Evolutionary conservation across 2,888 invertebrate genomes (phyloP).

Genomic region (Pogonocherus hispidulus): DNA sequence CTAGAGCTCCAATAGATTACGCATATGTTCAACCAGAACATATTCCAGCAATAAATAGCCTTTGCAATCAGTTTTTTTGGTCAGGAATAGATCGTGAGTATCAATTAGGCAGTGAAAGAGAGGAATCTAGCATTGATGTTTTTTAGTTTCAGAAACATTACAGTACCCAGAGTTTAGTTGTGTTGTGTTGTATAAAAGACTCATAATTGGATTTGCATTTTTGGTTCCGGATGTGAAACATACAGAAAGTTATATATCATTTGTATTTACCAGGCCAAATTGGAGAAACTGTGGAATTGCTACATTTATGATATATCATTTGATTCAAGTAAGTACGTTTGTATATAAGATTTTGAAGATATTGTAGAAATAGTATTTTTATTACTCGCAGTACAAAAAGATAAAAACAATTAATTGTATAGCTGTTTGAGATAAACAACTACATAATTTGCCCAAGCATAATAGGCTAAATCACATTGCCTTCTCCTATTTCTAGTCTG

Average conservation of each 20-base stretch:
- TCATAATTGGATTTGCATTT: slow-evolving; percentile 92
- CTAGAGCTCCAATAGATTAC: slow-evolving; percentile 81
- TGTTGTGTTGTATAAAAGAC: slow-evolving; percentile 84
- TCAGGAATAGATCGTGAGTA: slow-evolving; percentile 89
- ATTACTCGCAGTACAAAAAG: too few species aligned
- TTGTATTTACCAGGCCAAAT: slow-evolving; percentile 88
- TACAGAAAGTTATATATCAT: slow-evolving; percentile 91
- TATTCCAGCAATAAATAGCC: slow-evolving; percentile 87
- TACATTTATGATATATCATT: slow-evolving; percentile 92
- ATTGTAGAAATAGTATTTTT: too few species aligned
- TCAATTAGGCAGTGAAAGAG: background rate
- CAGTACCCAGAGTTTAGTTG: slow-evolving; percentile 95
- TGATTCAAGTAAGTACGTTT: slow-evolving; percentile 78
- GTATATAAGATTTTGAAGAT: too few species aligned
- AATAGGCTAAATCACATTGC: too few species aligned
- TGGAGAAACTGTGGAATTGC: slow-evolving; percentile 89
- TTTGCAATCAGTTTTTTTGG: slow-evolving; percentile 91
- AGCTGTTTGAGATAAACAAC: too few species aligned
- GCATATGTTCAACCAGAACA: slow-evolving; percentile 91
- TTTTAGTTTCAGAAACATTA: slow-evolving; percentile 86
- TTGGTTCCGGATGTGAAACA: slow-evolving; percentile 86
- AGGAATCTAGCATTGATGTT: slow-evolving; percentile 10
- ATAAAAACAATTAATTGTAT: too few species aligned
- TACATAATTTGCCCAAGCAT: too few species aligned
- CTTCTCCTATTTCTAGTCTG: too few species aligned